phyloP scores from a whole-genome alignment of 2,113 vertebrate genomes.

The Pteruthius melanotis region DNA sequence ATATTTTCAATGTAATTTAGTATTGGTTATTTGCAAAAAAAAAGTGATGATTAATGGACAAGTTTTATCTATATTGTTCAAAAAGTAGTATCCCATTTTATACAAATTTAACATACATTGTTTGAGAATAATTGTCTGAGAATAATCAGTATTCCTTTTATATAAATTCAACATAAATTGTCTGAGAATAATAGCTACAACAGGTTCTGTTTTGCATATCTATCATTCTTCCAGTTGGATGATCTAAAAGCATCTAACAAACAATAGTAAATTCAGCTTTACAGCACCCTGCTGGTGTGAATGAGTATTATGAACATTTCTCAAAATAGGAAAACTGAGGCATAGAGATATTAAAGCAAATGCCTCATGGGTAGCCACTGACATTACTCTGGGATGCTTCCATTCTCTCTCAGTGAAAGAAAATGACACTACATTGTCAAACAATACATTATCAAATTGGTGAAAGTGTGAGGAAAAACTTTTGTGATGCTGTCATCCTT shows the following conservation, averaged over 20 bases:
- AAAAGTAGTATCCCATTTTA: background rate
- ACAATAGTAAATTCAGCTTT: constrained; percentile 52
- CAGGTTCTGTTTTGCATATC: constrained; percentile 50
- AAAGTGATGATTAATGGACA: background rate
- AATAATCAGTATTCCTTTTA: constrained; percentile 24
- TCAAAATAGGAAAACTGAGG: constrained; percentile 27
- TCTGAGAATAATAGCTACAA: constrained; percentile 36
- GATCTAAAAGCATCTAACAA: constrained; percentile 51
- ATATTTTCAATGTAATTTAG: background rate
- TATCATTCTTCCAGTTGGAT: constrained; percentile 15
- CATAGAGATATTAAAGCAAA: background rate
- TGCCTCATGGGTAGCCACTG: background rate
- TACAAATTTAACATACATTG: background rate
- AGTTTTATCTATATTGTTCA: background rate
- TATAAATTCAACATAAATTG: constrained; percentile 43
- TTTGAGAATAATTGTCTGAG: constrained; percentile 17
- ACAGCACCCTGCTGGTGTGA: constrained; percentile 39
- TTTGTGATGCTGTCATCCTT: background rate
- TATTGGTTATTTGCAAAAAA: background rate
- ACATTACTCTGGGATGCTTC: background rate
- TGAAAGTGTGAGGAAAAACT: background rate
- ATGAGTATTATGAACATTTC: constrained; percentile 16
- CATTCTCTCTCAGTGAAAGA: background rate
- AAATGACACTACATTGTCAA: background rate
- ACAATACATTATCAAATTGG: background rate